phyloP scores from a whole-genome alignment of 2,113 vertebrate genomes.

The Micronycteris hirsuta region DNA sequence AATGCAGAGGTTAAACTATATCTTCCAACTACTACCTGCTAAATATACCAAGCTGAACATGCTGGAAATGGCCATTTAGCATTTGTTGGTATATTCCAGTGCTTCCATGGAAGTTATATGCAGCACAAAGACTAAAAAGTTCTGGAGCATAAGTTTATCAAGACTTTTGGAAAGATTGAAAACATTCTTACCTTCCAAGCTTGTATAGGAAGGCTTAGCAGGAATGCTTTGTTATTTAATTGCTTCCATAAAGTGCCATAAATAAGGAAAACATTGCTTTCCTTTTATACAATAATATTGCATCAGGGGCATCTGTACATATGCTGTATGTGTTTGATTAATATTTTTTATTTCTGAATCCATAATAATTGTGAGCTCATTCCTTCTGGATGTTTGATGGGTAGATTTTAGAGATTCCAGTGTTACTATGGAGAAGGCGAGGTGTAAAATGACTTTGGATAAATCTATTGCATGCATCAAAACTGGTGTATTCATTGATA shows the following conservation, averaged over 20 bases:
- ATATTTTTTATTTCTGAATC: background rate
- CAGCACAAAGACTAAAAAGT: background rate
- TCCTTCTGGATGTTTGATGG: background rate
- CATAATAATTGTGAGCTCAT: background rate
- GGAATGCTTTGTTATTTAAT: background rate
- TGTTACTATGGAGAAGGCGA: background rate
- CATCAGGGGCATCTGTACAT: background rate
- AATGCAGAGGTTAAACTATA: background rate
- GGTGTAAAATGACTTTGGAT: background rate
- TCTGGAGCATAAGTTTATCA: background rate
- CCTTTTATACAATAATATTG: background rate
- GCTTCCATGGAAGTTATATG: background rate
- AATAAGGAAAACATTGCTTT: background rate
- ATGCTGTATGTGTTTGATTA: background rate
- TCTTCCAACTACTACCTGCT: background rate
- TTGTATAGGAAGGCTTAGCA: background rate
- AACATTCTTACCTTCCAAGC: background rate
- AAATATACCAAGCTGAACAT: background rate
- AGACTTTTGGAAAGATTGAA: background rate
- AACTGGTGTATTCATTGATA: background rate
- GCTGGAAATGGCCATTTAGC: background rate
- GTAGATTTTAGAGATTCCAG: background rate
- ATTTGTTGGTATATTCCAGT: background rate
- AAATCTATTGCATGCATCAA: background rate
- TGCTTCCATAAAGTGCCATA: background rate